A percentile compares a stretch with the other conserved stretches of the same genome.
Conservation (phyloP, 2,113 vertebrate species). For the Cariama cristata region DNA sequence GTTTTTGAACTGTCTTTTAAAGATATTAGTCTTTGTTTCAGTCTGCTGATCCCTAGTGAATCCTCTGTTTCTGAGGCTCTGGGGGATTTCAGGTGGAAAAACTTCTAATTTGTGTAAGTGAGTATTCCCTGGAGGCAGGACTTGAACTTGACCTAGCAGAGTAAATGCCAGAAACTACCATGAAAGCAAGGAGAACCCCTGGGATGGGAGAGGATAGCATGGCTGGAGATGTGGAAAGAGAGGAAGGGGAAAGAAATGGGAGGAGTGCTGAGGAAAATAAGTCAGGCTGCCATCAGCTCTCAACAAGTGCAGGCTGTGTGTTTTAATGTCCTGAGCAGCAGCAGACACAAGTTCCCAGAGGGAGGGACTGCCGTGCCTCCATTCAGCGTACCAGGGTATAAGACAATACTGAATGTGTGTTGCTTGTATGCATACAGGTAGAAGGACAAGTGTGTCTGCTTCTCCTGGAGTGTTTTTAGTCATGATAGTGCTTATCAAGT, state of each 20-base stretch:
- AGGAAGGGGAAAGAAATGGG: not conserved
- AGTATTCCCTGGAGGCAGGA: not conserved
- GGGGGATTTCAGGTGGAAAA: not conserved
- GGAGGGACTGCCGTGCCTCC: not conserved
- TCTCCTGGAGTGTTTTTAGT: not conserved
- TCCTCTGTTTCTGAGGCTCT: not conserved
- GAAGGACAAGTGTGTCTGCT: not conserved
- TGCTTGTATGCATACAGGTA: accelerated
- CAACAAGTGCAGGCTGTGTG: not conserved
- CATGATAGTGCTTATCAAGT: not conserved
- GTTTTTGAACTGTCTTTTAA: not conserved
- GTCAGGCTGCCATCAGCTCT: not conserved
- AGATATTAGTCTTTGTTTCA: not conserved
- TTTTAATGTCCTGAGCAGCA: not conserved
- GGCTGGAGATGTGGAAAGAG: not conserved
- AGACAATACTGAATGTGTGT: no score
- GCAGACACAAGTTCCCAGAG: not conserved
- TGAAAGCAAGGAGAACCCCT: not conserved
- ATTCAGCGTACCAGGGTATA: accelerated
- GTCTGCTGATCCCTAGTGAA: not conserved
- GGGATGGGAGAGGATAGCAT: not conserved
- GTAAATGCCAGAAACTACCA: not conserved
- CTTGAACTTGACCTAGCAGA: not conserved
- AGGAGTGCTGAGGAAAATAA: not conserved
- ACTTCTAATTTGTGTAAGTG: not conserved